phyloP scores from a whole-genome alignment of 2,113 vertebrate genomes.

The Porphyrio hochstetteri region DNA sequence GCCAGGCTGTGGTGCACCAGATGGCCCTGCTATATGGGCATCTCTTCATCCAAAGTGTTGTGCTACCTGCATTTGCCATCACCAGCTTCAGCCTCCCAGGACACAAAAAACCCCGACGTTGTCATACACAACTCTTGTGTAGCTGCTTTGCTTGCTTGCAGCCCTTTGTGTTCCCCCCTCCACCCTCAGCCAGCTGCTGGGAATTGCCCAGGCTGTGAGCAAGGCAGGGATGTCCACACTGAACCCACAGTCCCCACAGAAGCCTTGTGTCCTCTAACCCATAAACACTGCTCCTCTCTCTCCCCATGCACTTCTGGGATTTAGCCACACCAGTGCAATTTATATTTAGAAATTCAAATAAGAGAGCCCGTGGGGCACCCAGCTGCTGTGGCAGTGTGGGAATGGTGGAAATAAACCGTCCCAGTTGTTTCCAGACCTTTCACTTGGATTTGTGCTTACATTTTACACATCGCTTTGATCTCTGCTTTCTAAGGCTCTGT shows the following conservation, averaged over 20 bases:
- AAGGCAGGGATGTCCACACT: neutral
- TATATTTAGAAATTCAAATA: conserved; percentile 42
- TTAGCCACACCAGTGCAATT: neutral
- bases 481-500: neutral
- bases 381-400: neutral
- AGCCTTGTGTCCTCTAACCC: neutral
- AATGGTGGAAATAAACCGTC: neutral
- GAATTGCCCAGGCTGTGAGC: neutral
- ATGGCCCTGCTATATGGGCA: rapidly evolving
- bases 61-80: neutral
- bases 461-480: neutral
- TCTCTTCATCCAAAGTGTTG: neutral
- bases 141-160: neutral
- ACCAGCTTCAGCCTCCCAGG: neutral
- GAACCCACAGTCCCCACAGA: neutral
- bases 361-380: neutral
- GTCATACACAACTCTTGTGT: neutral
- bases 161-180: neutral
- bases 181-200: neutral
- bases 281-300: neutral
- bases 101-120: neutral
- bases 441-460: neutral
- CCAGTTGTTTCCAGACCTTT: conserved; percentile 11
- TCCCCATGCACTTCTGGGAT: neutral
- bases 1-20: neutral